A percentile compares a stretch with the other conserved stretches of the same genome.
Conservation (phyloP, 2,888 invertebrate genomes). For the Tillus elongatus region DNA sequence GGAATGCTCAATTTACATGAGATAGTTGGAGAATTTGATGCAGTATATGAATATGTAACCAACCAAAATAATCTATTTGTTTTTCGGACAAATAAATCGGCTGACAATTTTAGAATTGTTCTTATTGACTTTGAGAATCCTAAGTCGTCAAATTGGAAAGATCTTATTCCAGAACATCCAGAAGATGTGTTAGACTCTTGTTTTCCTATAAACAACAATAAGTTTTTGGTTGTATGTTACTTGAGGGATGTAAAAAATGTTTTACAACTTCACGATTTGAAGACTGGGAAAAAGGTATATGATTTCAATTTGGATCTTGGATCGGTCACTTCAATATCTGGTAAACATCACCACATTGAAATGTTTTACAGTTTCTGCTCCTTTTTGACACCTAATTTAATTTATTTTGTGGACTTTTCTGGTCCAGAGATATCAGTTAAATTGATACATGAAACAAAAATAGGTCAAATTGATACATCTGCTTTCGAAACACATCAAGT, state of each 20-base stretch:
- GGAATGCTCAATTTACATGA: slow-evolving; percentile 62
- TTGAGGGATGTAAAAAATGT: slow-evolving; percentile 90
- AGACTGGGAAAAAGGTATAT: slow-evolving; percentile 60
- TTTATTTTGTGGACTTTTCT: slow-evolving; percentile 75
- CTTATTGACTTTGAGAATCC: slow-evolving; percentile 69
- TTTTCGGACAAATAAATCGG: slow-evolving; percentile 87
- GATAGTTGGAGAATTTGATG: slow-evolving; percentile 82
- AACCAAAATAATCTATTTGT: slow-evolving; percentile 75
- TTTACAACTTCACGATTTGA: slow-evolving; percentile 69
- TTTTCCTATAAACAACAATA: slow-evolving; percentile 71
- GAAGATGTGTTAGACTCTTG: slow-evolving; percentile 88
- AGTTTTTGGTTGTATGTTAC: slow-evolving; percentile 80
- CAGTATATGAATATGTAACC: slow-evolving; percentile 91
- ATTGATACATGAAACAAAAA: slow-evolving; percentile 77
- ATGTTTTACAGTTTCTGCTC: slow-evolving; percentile 93
- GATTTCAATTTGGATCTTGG: slow-evolving; percentile 80
- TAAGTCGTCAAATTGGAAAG: slow-evolving; percentile 69
- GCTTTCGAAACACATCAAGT: slow-evolving; percentile 77
- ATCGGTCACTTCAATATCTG: slow-evolving; percentile 74
- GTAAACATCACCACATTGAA: slow-evolving; percentile 75
- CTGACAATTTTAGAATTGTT: slow-evolving; percentile 85
- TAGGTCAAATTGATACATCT: slow-evolving; percentile 71
- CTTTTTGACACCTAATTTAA: slow-evolving; percentile 81
- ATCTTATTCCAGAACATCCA: slow-evolving; percentile 73
- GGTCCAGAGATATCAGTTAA: slow-evolving; percentile 30